These are phyloP conservation scores for Mustelus asterias DNA, from an alignment of 2,113 vertebrate species.

Conservation along the genomic window DNA sequence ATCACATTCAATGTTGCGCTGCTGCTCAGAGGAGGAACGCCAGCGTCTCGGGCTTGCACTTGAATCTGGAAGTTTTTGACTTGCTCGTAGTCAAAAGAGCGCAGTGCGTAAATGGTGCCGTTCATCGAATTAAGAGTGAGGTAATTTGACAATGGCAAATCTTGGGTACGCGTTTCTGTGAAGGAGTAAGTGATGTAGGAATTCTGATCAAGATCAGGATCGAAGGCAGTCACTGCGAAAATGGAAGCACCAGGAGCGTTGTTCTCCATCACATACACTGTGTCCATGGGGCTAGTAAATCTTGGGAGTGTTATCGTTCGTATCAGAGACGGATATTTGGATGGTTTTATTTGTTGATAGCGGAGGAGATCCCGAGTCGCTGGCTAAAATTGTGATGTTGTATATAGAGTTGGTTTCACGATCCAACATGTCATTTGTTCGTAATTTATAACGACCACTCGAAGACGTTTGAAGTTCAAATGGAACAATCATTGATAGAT, in stretches of 20 bases:
- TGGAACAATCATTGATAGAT: too few relatives aligned
- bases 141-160: not conserved
- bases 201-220: constrained; percentile 54
- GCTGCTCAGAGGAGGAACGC: constrained; percentile 8
- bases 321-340: constrained; percentile 49
- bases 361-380: constrained; percentile 48
- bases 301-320: constrained; percentile 52
- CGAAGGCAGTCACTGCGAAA: constrained; percentile 49
- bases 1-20: constrained; percentile 24
- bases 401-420: constrained; percentile 53
- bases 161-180: not conserved
- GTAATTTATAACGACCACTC: too few relatives aligned
- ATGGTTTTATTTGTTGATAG: constrained; percentile 47
- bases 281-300: constrained; percentile 45
- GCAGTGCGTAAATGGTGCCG: constrained; percentile 35
- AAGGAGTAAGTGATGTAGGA: constrained; percentile 47
- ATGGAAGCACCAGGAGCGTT: constrained; percentile 53
- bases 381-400: constrained; percentile 49
- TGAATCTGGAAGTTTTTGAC: not conserved
- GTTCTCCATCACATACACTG: constrained; percentile 43
- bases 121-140: constrained; percentile 26
- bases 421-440: constrained; percentile 43
- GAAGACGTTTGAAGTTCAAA: too few relatives aligned
- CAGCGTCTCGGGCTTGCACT: constrained; percentile 32
- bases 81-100: constrained; percentile 30